phyloP scores from a whole-genome alignment of 2,888 invertebrate genomes.

The Linyphia triangularis region DNA sequence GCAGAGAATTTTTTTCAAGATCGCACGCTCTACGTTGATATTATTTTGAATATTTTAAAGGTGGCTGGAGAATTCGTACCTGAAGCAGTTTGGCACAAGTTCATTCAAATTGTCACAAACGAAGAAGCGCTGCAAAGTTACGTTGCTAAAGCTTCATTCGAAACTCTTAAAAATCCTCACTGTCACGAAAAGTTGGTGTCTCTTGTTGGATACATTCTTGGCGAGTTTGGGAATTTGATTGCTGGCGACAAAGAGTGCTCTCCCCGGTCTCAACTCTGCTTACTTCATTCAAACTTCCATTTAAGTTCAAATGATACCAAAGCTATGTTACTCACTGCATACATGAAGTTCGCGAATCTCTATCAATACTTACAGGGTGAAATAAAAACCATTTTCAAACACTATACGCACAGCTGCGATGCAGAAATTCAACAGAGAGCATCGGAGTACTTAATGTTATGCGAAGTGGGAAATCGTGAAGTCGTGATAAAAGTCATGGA shows the following conservation, averaged over 20 bases:
- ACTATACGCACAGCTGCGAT: neutral
- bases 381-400: neutral
- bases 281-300: slow-evolving; percentile 3
- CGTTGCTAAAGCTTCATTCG: slow-evolving; percentile 9
- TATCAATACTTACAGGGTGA: slow-evolving; percentile 15
- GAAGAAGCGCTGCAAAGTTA: slow-evolving; percentile 7
- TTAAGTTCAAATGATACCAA: slow-evolving; percentile 1
- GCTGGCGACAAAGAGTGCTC: slow-evolving; percentile 8
- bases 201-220: slow-evolving; percentile 54
- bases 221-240: slow-evolving; percentile 58
- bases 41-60: slow-evolving; percentile 31
- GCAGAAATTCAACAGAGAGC: slow-evolving; percentile 61
- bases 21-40: slow-evolving; percentile 27
- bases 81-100: slow-evolving; percentile 10
- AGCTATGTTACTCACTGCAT: slow-evolving; percentile 53
- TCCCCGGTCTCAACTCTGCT: neutral
- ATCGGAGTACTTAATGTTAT: slow-evolving; percentile 46
- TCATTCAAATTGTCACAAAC: slow-evolving; percentile 27
- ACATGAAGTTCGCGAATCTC: slow-evolving; percentile 45
- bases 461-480: neutral
- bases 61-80: slow-evolving; percentile 3
- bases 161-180: neutral
- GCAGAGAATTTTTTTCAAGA: slow-evolving; percentile 25
- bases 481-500: slow-evolving; percentile 28
- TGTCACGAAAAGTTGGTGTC: slow-evolving; percentile 18